Evolutionary conservation across 2,113 vertebrate species (phyloP).

Genomic region (Vanacampus margaritifer): DNA sequence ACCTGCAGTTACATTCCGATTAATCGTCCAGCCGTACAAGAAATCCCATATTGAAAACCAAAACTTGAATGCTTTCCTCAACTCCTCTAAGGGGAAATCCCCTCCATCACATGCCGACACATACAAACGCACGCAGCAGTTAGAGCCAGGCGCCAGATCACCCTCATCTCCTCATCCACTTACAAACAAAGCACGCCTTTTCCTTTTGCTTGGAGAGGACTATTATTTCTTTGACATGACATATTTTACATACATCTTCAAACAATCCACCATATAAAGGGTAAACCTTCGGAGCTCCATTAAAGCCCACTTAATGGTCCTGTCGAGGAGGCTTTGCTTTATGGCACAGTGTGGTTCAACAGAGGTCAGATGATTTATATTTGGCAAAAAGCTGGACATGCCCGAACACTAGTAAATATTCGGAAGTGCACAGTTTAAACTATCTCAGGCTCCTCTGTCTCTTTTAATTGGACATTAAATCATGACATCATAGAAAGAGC

Average conservation of each 20-base stretch:
- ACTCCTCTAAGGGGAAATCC: constrained; percentile 14
- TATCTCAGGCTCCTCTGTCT: constrained; percentile 38
- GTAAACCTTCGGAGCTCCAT: constrained; percentile 29
- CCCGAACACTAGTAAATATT: constrained; percentile 58
- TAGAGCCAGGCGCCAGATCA: constrained; percentile 49
- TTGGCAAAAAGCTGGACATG: constrained; percentile 36
- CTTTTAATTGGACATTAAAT: constrained; percentile 63
- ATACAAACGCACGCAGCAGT: neutral
- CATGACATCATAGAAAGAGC: constrained; percentile 66
- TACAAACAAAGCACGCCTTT: neutral
- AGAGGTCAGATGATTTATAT: constrained; percentile 56
- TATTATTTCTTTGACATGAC: neutral
- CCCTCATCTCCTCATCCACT: constrained; percentile 45
- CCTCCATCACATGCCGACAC: neutral
- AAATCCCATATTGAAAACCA: neutral
- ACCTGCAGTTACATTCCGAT: too few relatives aligned
- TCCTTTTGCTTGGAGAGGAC: neutral
- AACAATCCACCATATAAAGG: constrained; percentile 14
- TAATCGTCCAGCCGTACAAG: too few relatives aligned
- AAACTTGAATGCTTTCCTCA: constrained; percentile 10
- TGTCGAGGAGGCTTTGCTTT: constrained; percentile 41
- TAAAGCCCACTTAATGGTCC: constrained; percentile 35
- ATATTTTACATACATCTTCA: neutral
- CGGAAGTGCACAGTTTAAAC: constrained; percentile 41
- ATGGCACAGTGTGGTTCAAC: constrained; percentile 43